Evolutionary conservation across 2,888 invertebrate genomes (phyloP), one percentile per base, ranked within the genome.

Genomic region (Sesamia inferens): DNA sequence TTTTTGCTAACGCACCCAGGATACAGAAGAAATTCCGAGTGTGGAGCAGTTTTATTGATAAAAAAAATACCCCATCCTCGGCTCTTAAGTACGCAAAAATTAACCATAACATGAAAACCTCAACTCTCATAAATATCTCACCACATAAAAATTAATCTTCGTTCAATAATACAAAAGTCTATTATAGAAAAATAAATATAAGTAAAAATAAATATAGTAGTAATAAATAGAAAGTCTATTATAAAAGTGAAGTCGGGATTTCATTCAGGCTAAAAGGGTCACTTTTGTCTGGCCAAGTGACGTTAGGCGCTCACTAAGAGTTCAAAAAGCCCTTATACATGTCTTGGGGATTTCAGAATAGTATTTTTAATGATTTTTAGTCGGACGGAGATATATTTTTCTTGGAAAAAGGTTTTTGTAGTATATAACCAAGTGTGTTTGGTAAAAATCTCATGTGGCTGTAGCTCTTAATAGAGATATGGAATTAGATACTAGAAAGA

Each of bases 221-320:
- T 31, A 31, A 31, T 31, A 31, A 3, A 31, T n/a, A 61, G 62
- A 54, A 68, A 78, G 66, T 81, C 66, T 78, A 78, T 85, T 83
- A 78, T 76, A 66, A 68, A 74, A 84, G 64, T 63, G 61, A 78
- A 66, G 61, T 67, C 65, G 54, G 11, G 63, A 70, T 59, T 59
- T 54, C 39, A 39, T 31, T 31, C 31, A 31, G 67, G 67, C 76
- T 79, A 78, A 81, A 77, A 81, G 81, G 82, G 80, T 80, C 78
- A 79, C 79, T 79, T 85, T 88, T 81, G 85, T 87, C 82, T 87
- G 72, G 78, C 68, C 66, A 65, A 63, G 55, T 65, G 69, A 76
- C 68, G 74, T 81, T 76, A 74, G 59, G 74, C 76, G 74, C 76
- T 71, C 78, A 84, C 84, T 86, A 84, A 85, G 80, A 78, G 74